These are phyloP conservation scores for Acrobasis suavella DNA, from an alignment of 2,888 invertebrate genomes.

Conservation along the genomic window DNA sequence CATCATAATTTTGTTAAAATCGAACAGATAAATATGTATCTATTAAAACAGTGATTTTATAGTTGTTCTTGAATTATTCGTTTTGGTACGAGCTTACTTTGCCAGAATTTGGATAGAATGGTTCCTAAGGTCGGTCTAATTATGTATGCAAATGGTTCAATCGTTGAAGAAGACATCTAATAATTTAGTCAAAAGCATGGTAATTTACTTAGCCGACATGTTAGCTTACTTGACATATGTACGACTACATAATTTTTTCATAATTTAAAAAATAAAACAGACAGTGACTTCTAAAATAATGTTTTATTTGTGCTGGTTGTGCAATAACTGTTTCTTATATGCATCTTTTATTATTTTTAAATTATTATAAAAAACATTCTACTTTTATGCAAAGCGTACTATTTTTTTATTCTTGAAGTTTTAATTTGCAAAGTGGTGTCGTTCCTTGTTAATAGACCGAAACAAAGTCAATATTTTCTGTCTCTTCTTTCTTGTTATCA, in stretches of 20 bases:
- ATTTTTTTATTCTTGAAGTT: too few species aligned
- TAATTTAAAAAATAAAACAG: too few species aligned
- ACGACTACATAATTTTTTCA: too few species aligned
- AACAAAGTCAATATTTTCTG: background rate
- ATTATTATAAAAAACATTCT: too few species aligned
- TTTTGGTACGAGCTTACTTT: background rate
- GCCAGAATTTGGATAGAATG: background rate
- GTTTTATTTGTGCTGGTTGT: background rate
- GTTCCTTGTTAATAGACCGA: background rate
- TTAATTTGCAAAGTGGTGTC: too few species aligned
- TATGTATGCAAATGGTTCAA: background rate
- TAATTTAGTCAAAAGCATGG: slow-evolving; percentile 1
- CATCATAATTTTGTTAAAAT: background rate
- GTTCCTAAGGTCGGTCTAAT: background rate
- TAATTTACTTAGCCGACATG: background rate
- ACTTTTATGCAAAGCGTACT: too few species aligned
- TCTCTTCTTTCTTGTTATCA: background rate
- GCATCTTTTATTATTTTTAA: too few species aligned
- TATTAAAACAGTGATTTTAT: background rate
- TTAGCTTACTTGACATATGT: background rate
- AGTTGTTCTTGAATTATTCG: background rate
- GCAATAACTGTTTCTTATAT: too few species aligned
- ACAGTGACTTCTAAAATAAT: background rate
- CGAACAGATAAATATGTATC: background rate
- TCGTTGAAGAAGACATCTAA: slow-evolving; percentile 9